Evolutionary conservation across 2,113 vertebrate species (phyloP).

Genomic region (Sprattus sprattus): DNA sequence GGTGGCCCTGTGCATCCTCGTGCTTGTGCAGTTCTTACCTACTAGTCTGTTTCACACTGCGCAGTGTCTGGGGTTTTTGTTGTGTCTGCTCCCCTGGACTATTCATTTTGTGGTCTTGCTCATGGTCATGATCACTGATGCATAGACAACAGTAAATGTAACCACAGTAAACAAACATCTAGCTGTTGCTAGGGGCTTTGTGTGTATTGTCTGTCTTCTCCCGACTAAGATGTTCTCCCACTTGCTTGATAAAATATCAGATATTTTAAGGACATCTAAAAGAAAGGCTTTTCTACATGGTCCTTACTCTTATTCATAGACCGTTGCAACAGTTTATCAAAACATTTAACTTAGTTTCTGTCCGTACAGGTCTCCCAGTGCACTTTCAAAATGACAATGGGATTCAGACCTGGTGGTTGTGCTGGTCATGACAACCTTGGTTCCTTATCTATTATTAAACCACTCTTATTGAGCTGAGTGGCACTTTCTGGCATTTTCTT

Average conservation of each 20-base stretch:
- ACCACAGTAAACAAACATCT: neutral
- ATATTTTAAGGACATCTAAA: neutral
- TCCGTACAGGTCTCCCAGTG: neutral
- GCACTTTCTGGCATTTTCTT: neutral
- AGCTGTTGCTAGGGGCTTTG: neutral
- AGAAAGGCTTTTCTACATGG: too few species aligned
- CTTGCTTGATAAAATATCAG: neutral
- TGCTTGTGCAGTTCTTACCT: neutral
- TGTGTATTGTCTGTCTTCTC: neutral
- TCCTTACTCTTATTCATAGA: too few species aligned
- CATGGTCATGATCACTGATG: neutral
- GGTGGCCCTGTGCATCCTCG: constrained; percentile 1
- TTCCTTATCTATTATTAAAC: too few species aligned
- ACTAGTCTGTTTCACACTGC: neutral
- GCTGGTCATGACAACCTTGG: neutral
- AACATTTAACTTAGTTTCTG: neutral
- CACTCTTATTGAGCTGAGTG: neutral
- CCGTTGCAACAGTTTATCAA: too few species aligned
- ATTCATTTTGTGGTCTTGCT: neutral
- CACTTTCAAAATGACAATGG: neutral
- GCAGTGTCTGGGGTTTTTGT: neutral
- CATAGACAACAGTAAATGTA: neutral
- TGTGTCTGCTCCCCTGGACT: neutral
- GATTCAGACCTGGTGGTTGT: neutral
- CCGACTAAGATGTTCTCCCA: neutral